phyloP scores from a whole-genome alignment of 2,797 vertebrate genomes.

The Aselliscus stoliczkanus region DNA sequence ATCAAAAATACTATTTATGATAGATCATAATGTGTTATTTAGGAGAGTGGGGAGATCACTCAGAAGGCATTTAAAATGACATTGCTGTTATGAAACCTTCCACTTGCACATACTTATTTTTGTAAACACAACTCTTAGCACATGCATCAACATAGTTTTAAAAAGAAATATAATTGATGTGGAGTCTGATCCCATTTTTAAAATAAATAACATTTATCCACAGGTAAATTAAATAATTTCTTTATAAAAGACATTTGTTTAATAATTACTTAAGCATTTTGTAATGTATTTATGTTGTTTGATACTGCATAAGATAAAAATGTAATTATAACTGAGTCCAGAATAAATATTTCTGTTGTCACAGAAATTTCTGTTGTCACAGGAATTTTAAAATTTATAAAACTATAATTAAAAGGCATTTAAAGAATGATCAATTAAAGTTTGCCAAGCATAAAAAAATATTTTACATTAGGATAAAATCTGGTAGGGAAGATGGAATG shows the following conservation, averaged over 20 bases:
- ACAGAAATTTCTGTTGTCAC: not conserved
- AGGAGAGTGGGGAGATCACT: not conserved
- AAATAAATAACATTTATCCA: not conserved
- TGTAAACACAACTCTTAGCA: not conserved
- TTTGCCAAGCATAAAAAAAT: not conserved
- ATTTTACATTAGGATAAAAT: not conserved
- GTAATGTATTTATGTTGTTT: not conserved
- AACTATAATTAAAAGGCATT: not conserved
- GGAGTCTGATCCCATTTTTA: not conserved
- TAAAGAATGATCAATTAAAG: not conserved
- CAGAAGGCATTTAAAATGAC: not conserved
- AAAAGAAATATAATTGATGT: not conserved
- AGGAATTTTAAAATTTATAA: not conserved
- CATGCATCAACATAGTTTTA: not conserved
- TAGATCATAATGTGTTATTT: not conserved
- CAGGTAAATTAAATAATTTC: not conserved
- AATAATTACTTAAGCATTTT: not conserved
- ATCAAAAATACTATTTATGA: not conserved
- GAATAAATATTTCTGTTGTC: not conserved
- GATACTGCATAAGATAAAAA: not conserved
- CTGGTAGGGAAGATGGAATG: not conserved
- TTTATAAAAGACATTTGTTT: not conserved
- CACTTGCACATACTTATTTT: not conserved
- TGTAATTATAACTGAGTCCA: not conserved
- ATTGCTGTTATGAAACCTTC: not conserved